Evolutionary conservation across 2,888 invertebrate species (phyloP), one percentile per base, ranked within the genome.

Genomic region (Crematogaster levior): DNA sequence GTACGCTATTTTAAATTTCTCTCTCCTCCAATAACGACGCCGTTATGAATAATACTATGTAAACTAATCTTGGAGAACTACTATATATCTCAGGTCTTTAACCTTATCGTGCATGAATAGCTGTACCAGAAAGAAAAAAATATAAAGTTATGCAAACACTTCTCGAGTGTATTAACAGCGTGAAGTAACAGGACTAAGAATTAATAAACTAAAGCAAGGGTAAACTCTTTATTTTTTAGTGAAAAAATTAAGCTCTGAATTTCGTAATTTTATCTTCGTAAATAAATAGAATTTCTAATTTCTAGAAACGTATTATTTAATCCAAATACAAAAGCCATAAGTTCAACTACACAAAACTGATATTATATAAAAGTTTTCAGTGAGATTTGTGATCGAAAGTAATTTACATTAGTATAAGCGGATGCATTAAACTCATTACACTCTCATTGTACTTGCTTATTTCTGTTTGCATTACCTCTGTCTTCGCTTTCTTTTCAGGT

Each of bases 401-500:
- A 27, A 40, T n/a, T 43, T 27, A 12, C 27, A 18, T 1, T n/a
- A 21, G 21, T n/a, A n/a, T 3, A 12, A 24, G 24, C n/a, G 43
- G 10, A 34, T 48, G 53, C 53, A 43, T 56, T 30, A 66, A 68
- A 68, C 30, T 66, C 27, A 21, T 12, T 24, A 21, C 30, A 21
- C 21, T 68, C 21, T 24, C 40, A 21, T 68, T 68, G 77, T 46
- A 46, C 9, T 60, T 24, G 21, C 30, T n/a, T 24, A 24, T 63
- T 30, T 27, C 27, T 75, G 27, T 37, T n/a, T 40, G 40, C 18
- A 46, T n/a, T 73, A 56, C 66, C 15, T 70, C 40, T 43, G 63
- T 40, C 27, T 75, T 83, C 48, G 48, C 82, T 86, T 87, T 84
- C 40, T 48, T 88, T 86, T 56, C 92, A 94, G 94, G 92, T 92